Base-by-base conservation (phyloP, 2,797 vertebrate genomes). In the Arrhamphus sclerolepis region DNA sequence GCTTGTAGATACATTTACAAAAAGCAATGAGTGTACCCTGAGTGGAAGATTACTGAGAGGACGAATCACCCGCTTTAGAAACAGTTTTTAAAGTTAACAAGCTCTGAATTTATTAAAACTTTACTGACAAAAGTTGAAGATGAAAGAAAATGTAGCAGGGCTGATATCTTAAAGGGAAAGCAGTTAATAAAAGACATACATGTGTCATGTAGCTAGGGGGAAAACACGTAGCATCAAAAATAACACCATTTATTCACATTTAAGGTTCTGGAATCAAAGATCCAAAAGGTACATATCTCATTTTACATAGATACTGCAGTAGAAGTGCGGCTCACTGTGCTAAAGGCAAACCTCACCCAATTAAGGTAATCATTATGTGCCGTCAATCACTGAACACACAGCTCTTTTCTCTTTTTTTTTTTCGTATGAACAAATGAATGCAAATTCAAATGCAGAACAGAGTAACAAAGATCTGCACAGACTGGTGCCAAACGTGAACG, bases 341-440 rank as follows among this genome's bases (percentile, higher is more conserved):
- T 46, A 48, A 40, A 66, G 8, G 54, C 14, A 48, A 63, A 20
- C 51, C 39, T 20, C 7, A 38, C 7, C 29, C 55, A 28, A 56
- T 67, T 44, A 8, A 26, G 63, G 14, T 49, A 8, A 44, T 31
- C 28, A 31, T 21, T 19, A 34, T 7, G 42, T 28, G 26, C 44
- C 64, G 56, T 74, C 51, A 78, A 52, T 56, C 46, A 50, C 57
- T 64, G 46, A 75, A 40, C 62, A 46, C 14, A 43, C 14, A 9
- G 52, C 46, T 61, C 34, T 60, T 71, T n/a, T 56, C 31, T 59
- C 58, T 19, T 70, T 57, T 26, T 72, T n/a, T 58, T 31, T 59
- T 60, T 31, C 70, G 57, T 26, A 43, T 28, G 20, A 42, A 47
- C 65, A 73, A 54, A 80, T 79, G 8, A 19, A 83, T 83, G 68